Base-by-base conservation (phyloP, 1,140 invertebrate species). In the Holcopasites calliopsidis region DNA sequence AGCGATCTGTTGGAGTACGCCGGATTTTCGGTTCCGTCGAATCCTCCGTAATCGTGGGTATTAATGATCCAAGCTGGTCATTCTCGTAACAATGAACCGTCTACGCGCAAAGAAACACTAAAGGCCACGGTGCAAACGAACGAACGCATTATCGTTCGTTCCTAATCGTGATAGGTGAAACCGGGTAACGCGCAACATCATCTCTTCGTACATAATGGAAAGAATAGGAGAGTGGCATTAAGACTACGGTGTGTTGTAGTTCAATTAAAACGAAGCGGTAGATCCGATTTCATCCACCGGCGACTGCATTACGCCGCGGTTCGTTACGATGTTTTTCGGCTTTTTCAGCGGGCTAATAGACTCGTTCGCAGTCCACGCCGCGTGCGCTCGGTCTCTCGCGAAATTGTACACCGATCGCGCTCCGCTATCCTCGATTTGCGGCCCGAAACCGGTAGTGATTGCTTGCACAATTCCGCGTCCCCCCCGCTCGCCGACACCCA, bases 341-440 rank as follows among this genome's bases (percentile, higher is more conserved):
- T 73, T 65, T 54, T 65, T 73, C 69, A 21, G 6, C 49, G 28
- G 26, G 61, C 40, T 74, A 66, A 66, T 81, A 82, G 81, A 81
- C 79, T 68, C 79, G 73, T 82, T 62, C 52, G 58, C 78, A 55
- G 64, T 62, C 49, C 31, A 26, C 28, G 42, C 33, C 10, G 4
- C 11, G 6, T 1, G 38, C n/a, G 33, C 55, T 57, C 40, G 13
- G 44, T 60, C 33, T 10, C 10, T 5, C 69, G 70, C 81, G 71
- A 83, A 78, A 82, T 83, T 82, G 77, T 55, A 47, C 64, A 40
- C 28, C 74, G 69, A 77, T 77, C 55, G 71, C 79, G 61, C 80
- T 75, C 72, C 42, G 70, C 65, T 79, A 78, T 83, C 78, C 65
- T 79, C 83, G 82, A 83, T 83, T 83, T 83, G 83, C 76, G 72